A percentile compares a stretch with the other conserved stretches of the same genome.
phyloP scores from a whole-genome alignment of 2,113 vertebrate species.

The Gobio gobio region DNA sequence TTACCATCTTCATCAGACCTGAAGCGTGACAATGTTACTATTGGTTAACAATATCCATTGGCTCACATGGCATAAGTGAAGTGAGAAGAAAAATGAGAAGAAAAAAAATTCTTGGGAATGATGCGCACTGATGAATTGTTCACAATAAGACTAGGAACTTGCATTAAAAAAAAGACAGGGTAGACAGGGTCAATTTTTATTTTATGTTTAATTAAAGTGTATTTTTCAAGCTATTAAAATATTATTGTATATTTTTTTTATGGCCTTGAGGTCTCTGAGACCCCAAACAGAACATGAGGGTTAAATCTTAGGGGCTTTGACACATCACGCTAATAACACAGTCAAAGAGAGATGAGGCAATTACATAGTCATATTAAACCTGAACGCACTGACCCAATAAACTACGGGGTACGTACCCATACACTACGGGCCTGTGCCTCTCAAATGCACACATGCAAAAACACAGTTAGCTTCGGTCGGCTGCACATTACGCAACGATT shows the following conservation, averaged over 20 bases:
- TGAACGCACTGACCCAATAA: constrained; percentile 38
- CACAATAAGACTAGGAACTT: neutral
- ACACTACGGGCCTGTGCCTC: constrained; percentile 22
- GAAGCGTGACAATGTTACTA: neutral
- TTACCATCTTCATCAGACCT: too few species aligned
- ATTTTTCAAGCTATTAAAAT: neutral
- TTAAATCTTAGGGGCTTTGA: constrained; percentile 3
- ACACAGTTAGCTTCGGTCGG: constrained; percentile 2
- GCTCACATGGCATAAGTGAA: neutral
- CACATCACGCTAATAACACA: constrained; percentile 25
- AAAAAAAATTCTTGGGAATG: neutral
- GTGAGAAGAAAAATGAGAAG: neutral
- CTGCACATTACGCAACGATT: constrained; percentile 11
- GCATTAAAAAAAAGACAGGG: neutral
- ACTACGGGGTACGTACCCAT: neutral
- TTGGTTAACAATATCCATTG: neutral
- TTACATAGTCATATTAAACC: constrained; percentile 38
- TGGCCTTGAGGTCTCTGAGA: neutral
- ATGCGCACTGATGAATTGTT: neutral
- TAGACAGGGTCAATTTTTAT: neutral
- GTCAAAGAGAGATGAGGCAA: constrained; percentile 26
- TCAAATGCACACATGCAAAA: constrained; percentile 40
- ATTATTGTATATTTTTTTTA: neutral
- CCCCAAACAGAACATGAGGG: neutral
- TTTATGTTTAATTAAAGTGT: neutral